These are phyloP conservation scores for Onchidella celtica DNA, from an alignment of 2,888 invertebrate species.

Conservation along the genomic window DNA sequence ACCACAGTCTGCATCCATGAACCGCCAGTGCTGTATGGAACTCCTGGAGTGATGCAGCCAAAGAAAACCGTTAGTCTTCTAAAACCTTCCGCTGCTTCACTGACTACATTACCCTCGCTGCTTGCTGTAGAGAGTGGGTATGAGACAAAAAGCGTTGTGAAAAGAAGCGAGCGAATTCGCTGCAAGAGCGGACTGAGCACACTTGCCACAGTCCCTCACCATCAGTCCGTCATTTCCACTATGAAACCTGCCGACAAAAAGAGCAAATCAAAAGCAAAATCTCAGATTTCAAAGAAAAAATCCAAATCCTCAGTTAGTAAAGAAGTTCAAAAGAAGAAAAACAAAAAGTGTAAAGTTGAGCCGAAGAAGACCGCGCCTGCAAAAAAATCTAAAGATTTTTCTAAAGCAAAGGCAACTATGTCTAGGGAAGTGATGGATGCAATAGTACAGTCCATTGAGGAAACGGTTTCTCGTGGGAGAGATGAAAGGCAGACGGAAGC, in stretches of 20 bases:
- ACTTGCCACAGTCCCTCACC: background rate
- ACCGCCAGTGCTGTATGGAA: background rate
- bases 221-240: conserved; percentile 40
- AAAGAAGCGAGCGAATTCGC: conserved; percentile 42
- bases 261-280: background rate
- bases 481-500: background rate
- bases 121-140: background rate
- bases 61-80: conserved; percentile 11
- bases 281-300: background rate
- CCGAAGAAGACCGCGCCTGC: background rate
- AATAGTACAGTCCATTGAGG: conserved; percentile 86
- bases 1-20: background rate
- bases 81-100: background rate
- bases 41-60: background rate
- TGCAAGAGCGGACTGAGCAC: conserved; percentile 27
- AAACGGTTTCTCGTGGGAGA: conserved; percentile 28
- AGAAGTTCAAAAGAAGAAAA: conserved; percentile 25
- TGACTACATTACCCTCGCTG: background rate
- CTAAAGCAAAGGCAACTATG: conserved; percentile 24
- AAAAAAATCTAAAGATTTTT: background rate
- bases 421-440: conserved; percentile 82
- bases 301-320: background rate
- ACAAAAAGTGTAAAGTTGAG: background rate
- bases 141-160: conserved; percentile 20
- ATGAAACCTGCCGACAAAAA: conserved; percentile 34